phyloP scores from a whole-genome alignment of 2,113 vertebrate genomes.

The Chloroceryle aenea region DNA sequence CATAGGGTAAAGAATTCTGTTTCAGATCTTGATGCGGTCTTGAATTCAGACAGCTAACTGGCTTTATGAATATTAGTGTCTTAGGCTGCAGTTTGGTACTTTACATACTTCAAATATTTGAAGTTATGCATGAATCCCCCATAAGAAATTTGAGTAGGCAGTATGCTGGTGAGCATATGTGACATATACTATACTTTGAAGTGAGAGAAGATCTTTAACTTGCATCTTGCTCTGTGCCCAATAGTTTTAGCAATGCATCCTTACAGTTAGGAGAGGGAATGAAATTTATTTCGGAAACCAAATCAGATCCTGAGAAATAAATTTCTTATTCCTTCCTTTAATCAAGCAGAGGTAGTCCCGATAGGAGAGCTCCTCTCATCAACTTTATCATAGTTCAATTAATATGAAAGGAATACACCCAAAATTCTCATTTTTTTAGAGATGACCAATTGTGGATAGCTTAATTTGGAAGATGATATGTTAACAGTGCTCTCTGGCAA shows the following conservation, averaged over 20 bases:
- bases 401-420: neutral
- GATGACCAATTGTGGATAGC: neutral
- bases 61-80: neutral
- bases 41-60: neutral
- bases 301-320: neutral
- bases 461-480: neutral
- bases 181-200: neutral
- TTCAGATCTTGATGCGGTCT: neutral
- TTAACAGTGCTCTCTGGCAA: neutral
- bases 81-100: neutral
- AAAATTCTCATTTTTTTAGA: neutral
- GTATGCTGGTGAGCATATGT: neutral
- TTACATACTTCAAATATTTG: neutral
- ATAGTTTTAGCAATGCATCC: neutral
- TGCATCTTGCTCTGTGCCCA: neutral
- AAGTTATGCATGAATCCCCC: neutral
- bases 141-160: neutral
- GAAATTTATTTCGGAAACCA: neutral
- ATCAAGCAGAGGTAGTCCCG: neutral
- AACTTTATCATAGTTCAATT: neutral
- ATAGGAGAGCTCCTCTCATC: neutral
- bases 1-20: neutral
- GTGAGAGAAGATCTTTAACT: neutral
- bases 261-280: neutral
- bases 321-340: neutral